Percentiles rank a stretch among this genome's conserved stretches.
These are phyloP conservation scores for Euwallacea fornicatus DNA, from an alignment of 1,140 invertebrate species.

Conservation along the genomic window DNA sequence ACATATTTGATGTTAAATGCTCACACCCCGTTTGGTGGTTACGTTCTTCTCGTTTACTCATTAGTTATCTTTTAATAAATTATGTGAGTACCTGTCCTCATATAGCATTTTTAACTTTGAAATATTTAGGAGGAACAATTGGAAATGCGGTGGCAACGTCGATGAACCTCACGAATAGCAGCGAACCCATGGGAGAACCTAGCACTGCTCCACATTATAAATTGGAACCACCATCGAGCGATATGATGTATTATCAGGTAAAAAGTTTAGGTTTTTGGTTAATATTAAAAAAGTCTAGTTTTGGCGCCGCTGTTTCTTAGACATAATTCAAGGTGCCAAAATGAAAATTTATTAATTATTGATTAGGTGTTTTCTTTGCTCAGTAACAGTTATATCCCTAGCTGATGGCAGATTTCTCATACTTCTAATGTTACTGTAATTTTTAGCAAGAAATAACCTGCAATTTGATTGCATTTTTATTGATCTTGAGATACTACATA, in stretches of 20 bases:
- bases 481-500: too few species aligned
- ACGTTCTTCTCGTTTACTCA: not conserved
- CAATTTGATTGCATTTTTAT: too few species aligned
- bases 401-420: too few species aligned
- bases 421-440: too few species aligned
- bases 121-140: constrained; percentile 13
- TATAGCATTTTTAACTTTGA: not conserved
- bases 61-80: not conserved
- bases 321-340: too few species aligned
- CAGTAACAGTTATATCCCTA: too few species aligned
- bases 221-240: constrained; percentile 56
- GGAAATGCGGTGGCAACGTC: constrained; percentile 78
- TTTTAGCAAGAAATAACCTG: too few species aligned
- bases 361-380: too few species aligned
- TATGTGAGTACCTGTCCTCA: not conserved
- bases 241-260: constrained; percentile 60
- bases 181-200: constrained; percentile 58
- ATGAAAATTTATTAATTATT: too few species aligned
- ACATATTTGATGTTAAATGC: not conserved
- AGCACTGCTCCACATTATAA: constrained; percentile 56
- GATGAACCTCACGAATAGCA: constrained; percentile 74
- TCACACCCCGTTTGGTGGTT: not conserved
- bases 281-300: too few species aligned
- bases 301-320: too few species aligned
- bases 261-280: not conserved